phyloP scores from a whole-genome alignment of 1,140 invertebrate species.

The Lepidostoma basale region DNA sequence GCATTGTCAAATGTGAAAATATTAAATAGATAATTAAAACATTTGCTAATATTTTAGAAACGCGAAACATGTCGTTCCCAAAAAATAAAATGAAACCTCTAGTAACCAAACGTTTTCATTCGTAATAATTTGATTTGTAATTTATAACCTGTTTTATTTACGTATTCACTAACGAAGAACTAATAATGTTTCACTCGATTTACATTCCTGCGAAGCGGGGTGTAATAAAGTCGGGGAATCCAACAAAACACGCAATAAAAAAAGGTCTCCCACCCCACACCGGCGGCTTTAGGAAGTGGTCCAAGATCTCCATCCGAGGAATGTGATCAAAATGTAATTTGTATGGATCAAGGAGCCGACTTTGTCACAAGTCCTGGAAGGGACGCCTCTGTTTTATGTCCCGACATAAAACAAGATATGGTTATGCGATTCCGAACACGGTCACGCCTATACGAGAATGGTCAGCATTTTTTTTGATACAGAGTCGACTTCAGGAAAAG shows the following conservation, averaged over 20 bases:
- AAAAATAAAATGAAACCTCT: too few species aligned
- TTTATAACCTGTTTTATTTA: too few species aligned
- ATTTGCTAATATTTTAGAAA: too few species aligned
- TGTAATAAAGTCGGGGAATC: background rate
- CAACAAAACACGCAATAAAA: slow-evolving; percentile 21
- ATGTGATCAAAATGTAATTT: slow-evolving; percentile 37
- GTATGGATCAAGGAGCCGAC: slow-evolving; percentile 35
- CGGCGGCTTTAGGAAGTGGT: background rate
- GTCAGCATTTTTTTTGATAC: slow-evolving; percentile 37
- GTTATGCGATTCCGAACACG: slow-evolving; percentile 37
- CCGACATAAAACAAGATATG: slow-evolving; percentile 40
- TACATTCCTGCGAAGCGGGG: background rate
- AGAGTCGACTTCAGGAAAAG: background rate
- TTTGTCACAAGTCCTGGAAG: slow-evolving; percentile 29
- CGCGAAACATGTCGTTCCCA: too few species aligned
- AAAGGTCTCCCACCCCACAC: background rate
- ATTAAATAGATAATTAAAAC: too few species aligned
- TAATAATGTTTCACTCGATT: background rate
- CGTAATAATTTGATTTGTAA: too few species aligned
- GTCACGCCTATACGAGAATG: slow-evolving; percentile 35
- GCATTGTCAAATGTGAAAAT: too few species aligned
- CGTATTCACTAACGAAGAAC: too few species aligned
- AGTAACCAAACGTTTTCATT: too few species aligned
- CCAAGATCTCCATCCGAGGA: slow-evolving; percentile 1
- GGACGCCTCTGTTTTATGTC: slow-evolving; percentile 37